Evolutionary conservation across 2,888 invertebrate species (phyloP).

Genomic region (Electrophaes corylata): DNA sequence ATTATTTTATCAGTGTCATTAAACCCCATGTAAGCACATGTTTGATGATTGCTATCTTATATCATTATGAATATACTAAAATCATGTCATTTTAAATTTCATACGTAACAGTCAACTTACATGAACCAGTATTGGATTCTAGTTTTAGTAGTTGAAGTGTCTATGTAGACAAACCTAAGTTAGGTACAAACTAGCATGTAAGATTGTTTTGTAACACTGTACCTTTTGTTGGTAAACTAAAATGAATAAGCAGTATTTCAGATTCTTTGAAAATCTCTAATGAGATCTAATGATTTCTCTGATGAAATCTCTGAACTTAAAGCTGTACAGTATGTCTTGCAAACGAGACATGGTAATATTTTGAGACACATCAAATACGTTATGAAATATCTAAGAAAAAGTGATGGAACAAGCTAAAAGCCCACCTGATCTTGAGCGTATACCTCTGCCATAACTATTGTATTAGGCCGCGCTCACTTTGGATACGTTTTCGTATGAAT

Average conservation of each 20-base stretch:
- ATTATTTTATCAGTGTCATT: constrained; percentile 40
- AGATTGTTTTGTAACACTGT: no score
- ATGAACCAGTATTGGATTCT: not conserved
- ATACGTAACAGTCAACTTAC: not conserved
- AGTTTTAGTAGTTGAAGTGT: not conserved
- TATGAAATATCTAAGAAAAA: not conserved
- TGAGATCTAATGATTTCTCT: no score
- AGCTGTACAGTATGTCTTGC: no score
- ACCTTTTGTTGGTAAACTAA: no score
- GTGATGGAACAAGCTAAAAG: not conserved
- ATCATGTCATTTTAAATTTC: constrained; percentile 15
- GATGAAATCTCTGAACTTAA: no score
- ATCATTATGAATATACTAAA: constrained; percentile 21
- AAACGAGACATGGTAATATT: not conserved
- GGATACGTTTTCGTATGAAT: no score
- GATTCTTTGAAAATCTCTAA: no score
- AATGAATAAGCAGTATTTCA: no score
- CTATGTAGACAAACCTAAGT: not conserved
- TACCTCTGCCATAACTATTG: not conserved
- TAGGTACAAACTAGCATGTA: no score
- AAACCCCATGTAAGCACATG: constrained; percentile 50
- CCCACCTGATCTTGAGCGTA: not conserved
- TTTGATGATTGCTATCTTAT: constrained; percentile 45
- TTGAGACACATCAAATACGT: no score
- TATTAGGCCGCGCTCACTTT: no score